Evolutionary conservation across 2,888 invertebrate species (phyloP), one percentile per base, ranked within the genome.

Genomic region (Leucophora obtusa): DNA sequence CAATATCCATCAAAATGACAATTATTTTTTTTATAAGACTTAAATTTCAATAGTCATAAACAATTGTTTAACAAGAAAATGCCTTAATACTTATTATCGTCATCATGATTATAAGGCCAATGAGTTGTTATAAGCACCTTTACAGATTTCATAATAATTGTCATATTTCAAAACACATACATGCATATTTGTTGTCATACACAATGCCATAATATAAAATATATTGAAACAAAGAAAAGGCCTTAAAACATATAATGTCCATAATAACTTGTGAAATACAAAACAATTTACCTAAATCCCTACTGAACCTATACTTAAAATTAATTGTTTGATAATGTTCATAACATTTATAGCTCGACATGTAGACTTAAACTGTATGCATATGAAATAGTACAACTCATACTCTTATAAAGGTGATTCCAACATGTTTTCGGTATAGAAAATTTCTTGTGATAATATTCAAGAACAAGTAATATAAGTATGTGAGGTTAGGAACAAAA

Each of bases 261-360:
- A 76, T 53, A 72, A 76, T 80, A n/a, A 59, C 28, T 56, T 56
- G 66, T 53, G 58, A 62, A 68, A 51, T 62, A 71, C 72, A 76
- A 69, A 75, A 76, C 75, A 72, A 80, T 80, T 80, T 68, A 76
- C 60, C 63, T 68, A 76, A 80, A 75, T 80, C 71, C 75, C 80
- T 76, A 71, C 62, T 63, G 72, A 80, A 72, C 72, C 76, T 76
- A 53, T 76, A 72, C 72, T 80, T 80, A 72, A 80, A 76, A 76
- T 76, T 76, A 80, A 80, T 72, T 80, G 72, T 75, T 70, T 76
- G 72, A 72, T 80, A 80, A 76, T 72, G 75, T 72, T 76, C 63
- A 72, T 54, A 76, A 72, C 68, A 76, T 76, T 80, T 80, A 66
- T 66, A 56, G 43, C 21, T 17, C n/a, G 14, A 47, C 43, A 47